A percentile compares a stretch with the other conserved stretches of the same genome.
These are phyloP conservation scores for Etia nguti DNA, from an alignment of 2,113 vertebrate genomes.

Conservation along the genomic window DNA sequence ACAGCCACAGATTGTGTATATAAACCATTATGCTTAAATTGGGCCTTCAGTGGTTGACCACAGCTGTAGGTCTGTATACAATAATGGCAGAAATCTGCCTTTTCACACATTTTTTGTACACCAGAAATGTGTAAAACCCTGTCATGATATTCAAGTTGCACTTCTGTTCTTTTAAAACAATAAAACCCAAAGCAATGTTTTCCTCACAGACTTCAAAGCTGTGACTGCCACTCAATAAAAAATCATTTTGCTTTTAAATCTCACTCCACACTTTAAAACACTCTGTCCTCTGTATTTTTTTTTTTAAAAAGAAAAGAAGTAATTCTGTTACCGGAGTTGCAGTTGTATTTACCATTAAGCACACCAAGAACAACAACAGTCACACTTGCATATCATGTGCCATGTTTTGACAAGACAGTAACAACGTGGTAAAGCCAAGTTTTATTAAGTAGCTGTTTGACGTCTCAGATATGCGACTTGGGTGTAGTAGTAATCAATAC, in stretches of 20 bases:
- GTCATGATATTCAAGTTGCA: not conserved
- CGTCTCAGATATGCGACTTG: not conserved
- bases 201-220: not conserved
- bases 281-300: not conserved
- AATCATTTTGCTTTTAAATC: not conserved
- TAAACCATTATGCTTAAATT: not conserved
- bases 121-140: rapidly evolving
- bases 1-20: not conserved
- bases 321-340: not conserved
- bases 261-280: not conserved
- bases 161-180: rapidly evolving
- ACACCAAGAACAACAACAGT: not conserved
- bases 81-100: not conserved
- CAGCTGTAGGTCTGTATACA: rapidly evolving
- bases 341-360: not conserved
- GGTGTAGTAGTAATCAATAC: not conserved
- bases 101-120: not conserved
- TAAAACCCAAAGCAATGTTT: rapidly evolving
- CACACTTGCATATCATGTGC: not conserved
- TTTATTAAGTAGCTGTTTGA: not conserved
- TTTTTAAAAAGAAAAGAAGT: rapidly evolving
- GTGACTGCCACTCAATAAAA: not conserved
- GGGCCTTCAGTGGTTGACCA: not conserved
- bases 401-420: rapidly evolving
- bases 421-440: not conserved